Conservation (phyloP, 2,888 invertebrate species). For the Himalopsyche anomala region DNA sequence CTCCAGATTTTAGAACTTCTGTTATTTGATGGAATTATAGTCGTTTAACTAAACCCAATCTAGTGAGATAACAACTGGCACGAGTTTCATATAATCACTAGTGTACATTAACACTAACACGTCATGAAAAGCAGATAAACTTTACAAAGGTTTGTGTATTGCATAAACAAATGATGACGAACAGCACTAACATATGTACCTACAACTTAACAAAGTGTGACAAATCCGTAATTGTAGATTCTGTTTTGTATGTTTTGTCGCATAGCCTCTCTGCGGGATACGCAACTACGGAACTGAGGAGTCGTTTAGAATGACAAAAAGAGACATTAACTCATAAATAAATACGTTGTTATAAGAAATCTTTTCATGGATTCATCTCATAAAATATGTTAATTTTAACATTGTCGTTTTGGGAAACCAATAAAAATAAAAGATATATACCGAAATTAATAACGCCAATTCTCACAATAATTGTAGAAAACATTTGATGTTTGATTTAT, state of each 20-base stretch:
- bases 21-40: too few species aligned
- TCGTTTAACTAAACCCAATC: too few species aligned
- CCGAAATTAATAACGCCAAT: background rate
- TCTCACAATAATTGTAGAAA: background rate
- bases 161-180: too few species aligned
- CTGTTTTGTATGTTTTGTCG: background rate
- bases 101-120: too few species aligned
- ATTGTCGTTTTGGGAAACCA: constrained; percentile 2
- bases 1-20: too few species aligned
- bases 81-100: too few species aligned
- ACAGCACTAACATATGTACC: too few species aligned
- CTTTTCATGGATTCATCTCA: constrained; percentile 10
- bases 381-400: constrained; percentile 30
- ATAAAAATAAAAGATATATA: background rate
- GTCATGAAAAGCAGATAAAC: too few species aligned
- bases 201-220: too few species aligned
- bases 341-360: constrained; percentile 34
- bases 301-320: constrained; percentile 30
- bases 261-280: constrained; percentile 20
- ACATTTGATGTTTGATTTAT: background rate
- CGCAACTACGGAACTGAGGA: constrained; percentile 11
- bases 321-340: constrained; percentile 30
- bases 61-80: too few species aligned
- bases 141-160: too few species aligned
- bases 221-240: background rate